A percentile compares a stretch with the other conserved stretches of the same genome.
Conservation (phyloP, 1,140 invertebrate genomes). For the Telenomus remus region DNA sequence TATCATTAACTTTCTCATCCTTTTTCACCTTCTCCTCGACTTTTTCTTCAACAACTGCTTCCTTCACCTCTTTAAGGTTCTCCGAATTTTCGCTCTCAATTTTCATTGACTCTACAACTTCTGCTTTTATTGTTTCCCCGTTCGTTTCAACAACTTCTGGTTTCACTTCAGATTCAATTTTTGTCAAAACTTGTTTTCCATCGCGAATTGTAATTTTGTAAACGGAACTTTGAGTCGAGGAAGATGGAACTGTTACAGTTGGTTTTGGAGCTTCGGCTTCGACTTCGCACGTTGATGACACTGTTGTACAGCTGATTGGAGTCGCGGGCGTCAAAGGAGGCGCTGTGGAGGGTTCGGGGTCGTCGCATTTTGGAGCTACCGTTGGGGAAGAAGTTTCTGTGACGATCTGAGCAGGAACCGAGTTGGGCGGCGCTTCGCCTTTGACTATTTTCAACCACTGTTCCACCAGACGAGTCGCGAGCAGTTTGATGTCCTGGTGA, state of each 20-base stretch:
- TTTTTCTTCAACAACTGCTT: conserved; percentile 39
- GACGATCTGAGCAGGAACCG: conserved; percentile 65
- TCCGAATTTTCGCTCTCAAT: background rate
- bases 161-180: conserved; percentile 75
- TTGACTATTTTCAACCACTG: conserved; percentile 93
- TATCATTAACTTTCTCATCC: conserved; percentile 67
- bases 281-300: conserved; percentile 30
- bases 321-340: background rate
- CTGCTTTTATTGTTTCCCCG: conserved; percentile 55
- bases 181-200: conserved; percentile 83
- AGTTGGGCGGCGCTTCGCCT: conserved; percentile 76
- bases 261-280: background rate
- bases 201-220: conserved; percentile 84
- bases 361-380: background rate
- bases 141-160: conserved; percentile 55
- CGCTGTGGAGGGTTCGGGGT: background rate
- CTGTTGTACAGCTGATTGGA: conserved; percentile 44
- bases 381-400: conserved; percentile 25
- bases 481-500: conserved; percentile 81
- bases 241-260: conserved; percentile 57
- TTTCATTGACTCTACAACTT: conserved; percentile 12
- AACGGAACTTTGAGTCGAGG: conserved; percentile 63
- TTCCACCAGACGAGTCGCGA: conserved; percentile 89
- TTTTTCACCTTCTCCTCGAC: conserved; percentile 59
- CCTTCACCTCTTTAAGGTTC: background rate